A percentile compares a stretch with the other conserved stretches of the same genome.
Evolutionary conservation across 2,888 invertebrate genomes (phyloP).

Genomic region (Quadroppia sp.): DNA sequence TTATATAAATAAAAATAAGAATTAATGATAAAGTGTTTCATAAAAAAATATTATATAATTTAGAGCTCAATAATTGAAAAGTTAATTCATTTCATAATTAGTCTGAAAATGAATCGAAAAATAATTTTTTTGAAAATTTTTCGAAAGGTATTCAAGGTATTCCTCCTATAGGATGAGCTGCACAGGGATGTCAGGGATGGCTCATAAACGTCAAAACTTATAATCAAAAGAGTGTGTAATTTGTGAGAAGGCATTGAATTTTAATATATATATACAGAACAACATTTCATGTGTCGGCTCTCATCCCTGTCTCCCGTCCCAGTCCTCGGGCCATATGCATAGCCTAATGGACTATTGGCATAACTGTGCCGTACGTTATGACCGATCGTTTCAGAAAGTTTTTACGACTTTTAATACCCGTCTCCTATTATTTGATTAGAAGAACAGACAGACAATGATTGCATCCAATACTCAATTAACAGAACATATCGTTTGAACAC

Average conservation of each 20-base stretch:
- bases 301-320: slow-evolving; percentile 1
- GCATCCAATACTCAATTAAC: not conserved
- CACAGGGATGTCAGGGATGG: not conserved
- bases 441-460: not conserved
- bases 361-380: not conserved
- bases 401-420: not conserved
- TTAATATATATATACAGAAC: not conserved
- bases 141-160: too few relatives aligned
- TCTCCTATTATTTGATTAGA: not conserved
- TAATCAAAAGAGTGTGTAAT: not conserved
- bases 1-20: not conserved
- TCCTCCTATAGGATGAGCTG: not conserved
- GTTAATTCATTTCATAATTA: not conserved
- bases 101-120: not conserved
- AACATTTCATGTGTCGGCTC: not conserved
- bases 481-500: not conserved
- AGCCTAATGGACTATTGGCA: not conserved
- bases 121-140: not conserved
- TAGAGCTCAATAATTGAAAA: not conserved
- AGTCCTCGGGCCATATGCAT: not conserved
- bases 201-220: not conserved
- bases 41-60: not conserved
- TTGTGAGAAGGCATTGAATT: not conserved
- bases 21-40: not conserved
- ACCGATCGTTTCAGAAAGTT: not conserved